phyloP scores from a whole-genome alignment of 2,113 vertebrate genomes.

The Chionomys nivalis region DNA sequence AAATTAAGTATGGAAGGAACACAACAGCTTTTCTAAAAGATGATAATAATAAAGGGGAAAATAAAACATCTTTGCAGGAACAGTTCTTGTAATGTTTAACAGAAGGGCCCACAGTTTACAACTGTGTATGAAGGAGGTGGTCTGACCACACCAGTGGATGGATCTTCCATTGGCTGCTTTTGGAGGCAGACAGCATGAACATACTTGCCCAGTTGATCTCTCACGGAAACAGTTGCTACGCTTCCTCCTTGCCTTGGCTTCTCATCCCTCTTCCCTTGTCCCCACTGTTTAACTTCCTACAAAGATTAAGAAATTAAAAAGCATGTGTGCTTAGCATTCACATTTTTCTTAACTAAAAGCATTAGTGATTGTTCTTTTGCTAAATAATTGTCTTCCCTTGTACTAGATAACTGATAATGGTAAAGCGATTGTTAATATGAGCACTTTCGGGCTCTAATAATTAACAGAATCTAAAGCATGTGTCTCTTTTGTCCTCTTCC shows the following conservation, averaged over 20 bases:
- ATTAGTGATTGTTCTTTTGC: not conserved
- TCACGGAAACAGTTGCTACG: not conserved
- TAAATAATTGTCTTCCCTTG: not conserved
- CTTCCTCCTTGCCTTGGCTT: not conserved
- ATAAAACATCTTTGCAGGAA: not conserved
- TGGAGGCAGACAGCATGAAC: not conserved
- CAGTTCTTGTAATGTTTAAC: not conserved
- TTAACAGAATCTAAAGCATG: constrained; percentile 15
- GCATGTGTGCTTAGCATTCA: not conserved
- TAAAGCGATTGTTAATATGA: not conserved
- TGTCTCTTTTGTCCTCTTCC: constrained; percentile 54
- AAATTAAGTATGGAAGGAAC: not conserved
- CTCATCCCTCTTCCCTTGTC: not conserved
- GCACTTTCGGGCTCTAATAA: not conserved
- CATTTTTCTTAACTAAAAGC: constrained; percentile 7
- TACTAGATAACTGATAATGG: not conserved
- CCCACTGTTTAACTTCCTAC: constrained; percentile 17
- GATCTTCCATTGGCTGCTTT: not conserved
- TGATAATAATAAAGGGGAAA: not conserved
- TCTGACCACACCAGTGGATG: not conserved
- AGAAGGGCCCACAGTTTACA: not conserved
- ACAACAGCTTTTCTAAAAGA: not conserved
- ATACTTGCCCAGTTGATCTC: not conserved
- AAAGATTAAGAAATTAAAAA: not conserved
- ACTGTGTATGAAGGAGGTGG: not conserved